Evolutionary conservation across 2,888 invertebrate genomes (phyloP).

Genomic region (Phalera bucephala): DNA sequence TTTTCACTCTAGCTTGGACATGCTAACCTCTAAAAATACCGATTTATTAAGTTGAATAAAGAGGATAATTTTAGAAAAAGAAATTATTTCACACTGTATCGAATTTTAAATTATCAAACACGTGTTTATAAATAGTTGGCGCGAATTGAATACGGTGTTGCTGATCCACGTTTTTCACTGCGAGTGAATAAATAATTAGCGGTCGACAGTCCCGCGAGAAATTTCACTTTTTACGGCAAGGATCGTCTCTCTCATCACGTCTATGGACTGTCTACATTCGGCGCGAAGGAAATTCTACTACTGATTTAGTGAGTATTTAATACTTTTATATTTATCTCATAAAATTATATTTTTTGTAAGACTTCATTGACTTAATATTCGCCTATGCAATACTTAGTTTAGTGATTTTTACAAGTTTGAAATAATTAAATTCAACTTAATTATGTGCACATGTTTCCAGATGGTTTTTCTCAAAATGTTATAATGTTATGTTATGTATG

Average conservation of each 20-base stretch:
- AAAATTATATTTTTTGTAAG: background rate
- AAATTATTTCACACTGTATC: conserved; percentile 31
- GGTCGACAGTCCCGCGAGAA: conserved; percentile 55
- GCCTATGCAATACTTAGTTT: too few relatives aligned
- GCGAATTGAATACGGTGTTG: conserved; percentile 64
- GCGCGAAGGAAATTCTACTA: conserved; percentile 50
- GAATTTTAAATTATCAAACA: conserved; percentile 56
- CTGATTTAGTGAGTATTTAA: conserved; percentile 58
- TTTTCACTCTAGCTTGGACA: conserved; percentile 21
- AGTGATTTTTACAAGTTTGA: too few relatives aligned
- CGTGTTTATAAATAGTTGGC: conserved; percentile 74
- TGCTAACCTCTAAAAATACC: conserved; percentile 38
- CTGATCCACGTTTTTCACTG: conserved; percentile 72
- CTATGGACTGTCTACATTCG: conserved; percentile 52
- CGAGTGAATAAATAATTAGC: conserved; percentile 69
- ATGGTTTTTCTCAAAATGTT: too few relatives aligned
- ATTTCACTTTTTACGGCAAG: conserved; percentile 77
- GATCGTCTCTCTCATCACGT: conserved; percentile 48
- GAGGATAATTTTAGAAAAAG: conserved; percentile 39
- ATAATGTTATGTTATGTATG: too few relatives aligned
- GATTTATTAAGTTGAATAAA: conserved; percentile 45
- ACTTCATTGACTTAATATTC: background rate
- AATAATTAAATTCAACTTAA: too few relatives aligned
- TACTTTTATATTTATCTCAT: background rate
- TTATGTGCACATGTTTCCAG: too few relatives aligned